Evolutionary conservation across 53 echinoderm and acorn worm genomes (phyloP).

Genomic region (Glandiceps talaboti): DNA sequence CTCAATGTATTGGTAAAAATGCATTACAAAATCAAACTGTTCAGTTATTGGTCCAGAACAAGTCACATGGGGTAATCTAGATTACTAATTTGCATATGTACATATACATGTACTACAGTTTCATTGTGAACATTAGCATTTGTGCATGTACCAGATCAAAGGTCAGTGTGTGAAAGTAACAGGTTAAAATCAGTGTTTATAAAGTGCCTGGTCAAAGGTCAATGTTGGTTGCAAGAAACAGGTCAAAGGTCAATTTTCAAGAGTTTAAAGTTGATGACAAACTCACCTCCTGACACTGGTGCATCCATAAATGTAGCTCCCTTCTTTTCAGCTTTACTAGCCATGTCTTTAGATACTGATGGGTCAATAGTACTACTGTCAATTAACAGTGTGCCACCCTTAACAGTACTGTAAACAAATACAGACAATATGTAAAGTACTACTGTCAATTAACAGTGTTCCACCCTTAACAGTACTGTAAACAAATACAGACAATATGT

Average conservation of each 20-base stretch:
- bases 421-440: conserved; percentile 10
- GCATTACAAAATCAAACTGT: no score
- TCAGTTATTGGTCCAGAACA: no score
- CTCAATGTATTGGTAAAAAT: no score
- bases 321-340: conserved; percentile 50
- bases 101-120: no score
- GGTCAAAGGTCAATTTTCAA: no score
- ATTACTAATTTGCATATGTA: no score
- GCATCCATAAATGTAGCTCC: conserved; percentile 88
- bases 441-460: conserved; percentile 78
- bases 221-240: no score
- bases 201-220: no score
- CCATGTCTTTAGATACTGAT: conserved; percentile 56
- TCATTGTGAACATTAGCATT: background rate
- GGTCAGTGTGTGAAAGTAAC: no score
- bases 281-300: conserved; percentile 88
- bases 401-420: conserved; percentile 40
- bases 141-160: background rate
- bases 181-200: no score
- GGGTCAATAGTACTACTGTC: conserved; percentile 99
- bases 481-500: background rate
- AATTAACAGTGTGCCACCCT: conserved; percentile 61
- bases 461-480: conserved; percentile 64
- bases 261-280: no score
- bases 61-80: no score